Percentiles rank a stretch among this genome's conserved stretches.
These are phyloP conservation scores for Zalophus californianus DNA, from an alignment of 2,797 vertebrate species.

Conservation along the genomic window DNA sequence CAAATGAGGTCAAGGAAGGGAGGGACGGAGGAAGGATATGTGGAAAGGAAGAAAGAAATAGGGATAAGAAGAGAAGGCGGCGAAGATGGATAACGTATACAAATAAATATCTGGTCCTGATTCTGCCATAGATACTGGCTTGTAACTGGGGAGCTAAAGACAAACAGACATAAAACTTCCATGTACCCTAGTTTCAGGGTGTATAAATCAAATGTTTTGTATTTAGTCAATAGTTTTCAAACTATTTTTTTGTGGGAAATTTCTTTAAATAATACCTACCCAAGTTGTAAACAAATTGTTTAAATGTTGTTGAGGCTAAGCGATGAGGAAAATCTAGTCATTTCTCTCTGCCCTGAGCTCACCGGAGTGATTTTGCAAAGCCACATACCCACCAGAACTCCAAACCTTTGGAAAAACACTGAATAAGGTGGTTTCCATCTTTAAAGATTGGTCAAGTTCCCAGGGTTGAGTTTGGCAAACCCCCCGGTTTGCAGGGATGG, in stretches of 20 bases:
- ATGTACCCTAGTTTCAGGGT: not conserved
- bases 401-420: not conserved
- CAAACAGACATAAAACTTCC: not conserved
- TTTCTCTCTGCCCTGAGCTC: not conserved
- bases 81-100: not conserved
- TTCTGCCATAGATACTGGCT: not conserved
- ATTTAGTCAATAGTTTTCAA: not conserved
- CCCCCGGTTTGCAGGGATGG: not conserved
- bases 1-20: not conserved
- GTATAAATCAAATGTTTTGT: not conserved
- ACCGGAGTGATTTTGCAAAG: not conserved
- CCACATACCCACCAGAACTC: not conserved
- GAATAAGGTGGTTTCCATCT: not conserved
- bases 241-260: not conserved
- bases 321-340: not conserved
- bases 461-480: not conserved
- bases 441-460: not conserved
- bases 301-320: not conserved
- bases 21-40: too few species aligned
- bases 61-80: not conserved
- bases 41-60: not conserved
- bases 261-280: constrained; percentile 11
- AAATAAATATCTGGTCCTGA: not conserved
- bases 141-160: not conserved
- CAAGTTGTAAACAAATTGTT: not conserved